Base-by-base conservation (phyloP, 2,888 invertebrate genomes). In the Acrobasis suavella region DNA sequence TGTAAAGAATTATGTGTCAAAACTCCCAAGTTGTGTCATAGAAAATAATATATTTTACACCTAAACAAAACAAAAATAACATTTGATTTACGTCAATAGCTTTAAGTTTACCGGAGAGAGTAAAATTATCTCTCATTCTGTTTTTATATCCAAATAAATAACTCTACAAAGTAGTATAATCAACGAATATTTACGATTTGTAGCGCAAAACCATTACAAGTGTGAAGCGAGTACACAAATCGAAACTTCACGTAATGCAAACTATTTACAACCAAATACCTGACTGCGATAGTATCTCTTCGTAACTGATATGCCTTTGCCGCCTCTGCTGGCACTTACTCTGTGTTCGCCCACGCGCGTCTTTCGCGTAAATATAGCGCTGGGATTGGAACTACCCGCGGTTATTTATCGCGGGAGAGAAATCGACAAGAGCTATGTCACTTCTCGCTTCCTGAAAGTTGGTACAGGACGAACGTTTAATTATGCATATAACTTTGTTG, bases 321-420 rank as follows among this genome's bases (percentile, higher is more conserved):
- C 9, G 76, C 77, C 72, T 76, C 74, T 74, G 76, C 81, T 9
- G 56, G 42, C 81, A 81, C 79, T 80, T 79, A 78, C 70, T 78
- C 72, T 77, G 74, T 73, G 70, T 77, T 76, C 77, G 82, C 79
- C 77, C 83, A 75, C 79, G 80, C 82, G 75, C 73, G 75, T 75
- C 66, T 69, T 80, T 37, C 77, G 82, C 86, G 87, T 89, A 89
- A 88, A 88, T 89, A 88, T 86, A 83, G 79, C 79, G 81, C 76
- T 77, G 81, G 89, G 87, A 89, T 90, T 88, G 86, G 87, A 89
- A 82, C 89, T 89, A 86, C 86, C 60, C 60, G 60, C 52, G 16
- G 22, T 60, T 60, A 52, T 51, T 52, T 60, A 60, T 60, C 39
- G 74, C 72, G 65, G 66, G 51, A 51, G 60, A 60, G 60, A 60